A percentile compares a stretch with the other conserved stretches of the same genome.
Conservation (phyloP, 2,113 vertebrate species). For the Tyrannus savana region DNA sequence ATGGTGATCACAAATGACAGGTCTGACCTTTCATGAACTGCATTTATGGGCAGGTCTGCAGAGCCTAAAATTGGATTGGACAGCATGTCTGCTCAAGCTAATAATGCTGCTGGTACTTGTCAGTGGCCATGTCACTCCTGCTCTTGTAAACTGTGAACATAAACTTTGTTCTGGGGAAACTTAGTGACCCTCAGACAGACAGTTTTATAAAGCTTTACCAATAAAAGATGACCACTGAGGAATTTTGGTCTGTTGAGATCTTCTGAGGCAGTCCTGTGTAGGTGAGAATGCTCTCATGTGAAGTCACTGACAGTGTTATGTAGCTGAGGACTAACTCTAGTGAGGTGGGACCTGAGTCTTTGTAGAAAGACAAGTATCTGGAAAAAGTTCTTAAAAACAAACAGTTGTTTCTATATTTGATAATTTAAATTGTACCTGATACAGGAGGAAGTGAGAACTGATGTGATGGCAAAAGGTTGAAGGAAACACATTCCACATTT, state of each 20-base stretch:
- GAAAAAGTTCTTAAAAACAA: neutral
- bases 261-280: neutral
- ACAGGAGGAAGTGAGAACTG: neutral
- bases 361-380: neutral
- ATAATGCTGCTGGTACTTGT: conserved; percentile 40
- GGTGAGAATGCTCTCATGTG: neutral
- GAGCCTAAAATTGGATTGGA: conserved; percentile 46
- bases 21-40: conserved; percentile 45
- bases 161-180: conserved; percentile 19
- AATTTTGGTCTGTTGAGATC: neutral
- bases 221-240: neutral
- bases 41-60: conserved; percentile 31
- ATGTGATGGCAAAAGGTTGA: neutral
- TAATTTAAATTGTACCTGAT: neutral
- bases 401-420: neutral
- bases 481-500: neutral
- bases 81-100: conserved; percentile 32
- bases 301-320: neutral
- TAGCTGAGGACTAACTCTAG: neutral
- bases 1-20: conserved; percentile 44
- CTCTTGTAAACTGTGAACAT: neutral
- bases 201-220: neutral
- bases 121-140: neutral
- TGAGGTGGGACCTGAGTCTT: neutral
- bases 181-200: neutral